A percentile compares a stretch with the other conserved stretches of the same genome.
These are phyloP conservation scores for Mystacides longicornis DNA, from an alignment of 2,888 invertebrate genomes.

Conservation along the genomic window DNA sequence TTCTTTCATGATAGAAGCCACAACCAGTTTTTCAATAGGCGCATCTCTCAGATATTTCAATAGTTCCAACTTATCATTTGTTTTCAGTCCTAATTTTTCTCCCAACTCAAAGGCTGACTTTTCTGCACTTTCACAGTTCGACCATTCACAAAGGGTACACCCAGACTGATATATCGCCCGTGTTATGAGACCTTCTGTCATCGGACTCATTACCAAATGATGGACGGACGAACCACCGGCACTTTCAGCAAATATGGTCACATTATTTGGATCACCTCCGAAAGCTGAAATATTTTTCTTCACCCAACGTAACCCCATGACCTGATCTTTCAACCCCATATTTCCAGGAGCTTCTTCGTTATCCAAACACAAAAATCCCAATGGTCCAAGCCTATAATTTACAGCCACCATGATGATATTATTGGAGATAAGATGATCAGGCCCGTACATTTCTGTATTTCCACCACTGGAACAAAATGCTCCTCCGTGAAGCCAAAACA, in stretches of 20 bases:
- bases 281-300: slow-evolving; percentile 15
- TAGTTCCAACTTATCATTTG: slow-evolving; percentile 10
- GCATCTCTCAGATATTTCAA: slow-evolving; percentile 8
- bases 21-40: slow-evolving; percentile 12
- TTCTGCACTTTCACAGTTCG: slow-evolving; percentile 5
- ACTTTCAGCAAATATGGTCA: slow-evolving; percentile 21
- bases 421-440: slow-evolving; percentile 14
- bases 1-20: not conserved
- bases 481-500: slow-evolving; percentile 23
- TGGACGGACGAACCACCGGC: slow-evolving; percentile 18
- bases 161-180: slow-evolving; percentile 18
- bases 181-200: slow-evolving; percentile 11
- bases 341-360: slow-evolving; percentile 18
- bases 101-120: slow-evolving; percentile 14
- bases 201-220: slow-evolving; percentile 7
- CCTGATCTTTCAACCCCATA: slow-evolving; percentile 21
- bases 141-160: slow-evolving; percentile 10
- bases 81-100: slow-evolving; percentile 12
- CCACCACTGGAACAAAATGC: slow-evolving; percentile 16
- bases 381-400: slow-evolving; percentile 16
- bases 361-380: slow-evolving; percentile 19
- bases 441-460: slow-evolving; percentile 9
- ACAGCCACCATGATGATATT: slow-evolving; percentile 19
- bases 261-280: slow-evolving; percentile 18
- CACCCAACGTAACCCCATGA: slow-evolving; percentile 17